Conservation (phyloP, 2,888 invertebrate species). For the Cinara cedri region DNA sequence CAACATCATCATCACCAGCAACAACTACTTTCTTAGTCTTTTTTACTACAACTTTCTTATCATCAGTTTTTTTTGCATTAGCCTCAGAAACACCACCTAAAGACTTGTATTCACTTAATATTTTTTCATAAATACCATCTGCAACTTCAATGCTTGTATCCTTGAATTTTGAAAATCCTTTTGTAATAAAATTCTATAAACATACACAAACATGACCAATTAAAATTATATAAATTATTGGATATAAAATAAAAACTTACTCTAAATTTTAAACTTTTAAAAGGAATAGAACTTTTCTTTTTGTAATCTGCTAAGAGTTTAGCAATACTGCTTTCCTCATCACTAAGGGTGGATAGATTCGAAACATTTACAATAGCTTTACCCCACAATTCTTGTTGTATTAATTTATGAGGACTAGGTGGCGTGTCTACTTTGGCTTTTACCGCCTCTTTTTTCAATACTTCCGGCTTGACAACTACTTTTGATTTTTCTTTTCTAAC, state of each 20-base stretch:
- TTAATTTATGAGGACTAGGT: slow-evolving; percentile 13
- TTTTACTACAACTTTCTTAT: slow-evolving; percentile 3
- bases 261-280: background rate
- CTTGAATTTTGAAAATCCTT: slow-evolving; percentile 53
- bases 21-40: slow-evolving; percentile 9
- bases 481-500: slow-evolving; percentile 44
- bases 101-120: slow-evolving; percentile 21
- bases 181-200: slow-evolving; percentile 41
- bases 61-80: background rate
- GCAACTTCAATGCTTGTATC: slow-evolving; percentile 38
- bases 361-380: slow-evolving; percentile 46
- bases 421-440: slow-evolving; percentile 2
- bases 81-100: slow-evolving; percentile 7
- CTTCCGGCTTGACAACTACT: slow-evolving; percentile 40
- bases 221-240: background rate
- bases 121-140: slow-evolving; percentile 27
- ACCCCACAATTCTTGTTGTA: slow-evolving; percentile 30
- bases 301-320: slow-evolving; percentile 46
- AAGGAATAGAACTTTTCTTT: slow-evolving; percentile 32
- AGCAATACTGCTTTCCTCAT: slow-evolving; percentile 28
- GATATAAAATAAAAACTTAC: slow-evolving; percentile 8
- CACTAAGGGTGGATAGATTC: slow-evolving; percentile 20
- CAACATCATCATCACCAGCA: slow-evolving; percentile 12
- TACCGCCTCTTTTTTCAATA: slow-evolving; percentile 42
- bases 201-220: background rate